These are phyloP conservation scores for Corythaixoides concolor DNA, from an alignment of 2,113 vertebrate genomes.

Conservation along the genomic window DNA sequence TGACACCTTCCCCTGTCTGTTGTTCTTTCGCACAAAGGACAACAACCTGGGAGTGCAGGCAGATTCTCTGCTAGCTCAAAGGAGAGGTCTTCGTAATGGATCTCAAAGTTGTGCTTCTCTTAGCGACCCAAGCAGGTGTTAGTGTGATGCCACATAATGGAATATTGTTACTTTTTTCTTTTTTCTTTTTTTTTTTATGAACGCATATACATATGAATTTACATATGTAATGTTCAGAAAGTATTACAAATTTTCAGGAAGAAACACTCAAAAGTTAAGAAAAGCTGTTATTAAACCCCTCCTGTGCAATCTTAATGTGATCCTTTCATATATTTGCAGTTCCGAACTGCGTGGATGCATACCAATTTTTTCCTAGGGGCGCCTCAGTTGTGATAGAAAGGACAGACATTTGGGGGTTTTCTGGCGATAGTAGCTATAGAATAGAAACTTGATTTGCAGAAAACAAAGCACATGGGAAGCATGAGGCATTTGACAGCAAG, in stretches of 20 bases:
- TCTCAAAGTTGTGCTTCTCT: background rate
- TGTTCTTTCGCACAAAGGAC: background rate
- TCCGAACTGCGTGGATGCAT: background rate
- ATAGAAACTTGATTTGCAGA: background rate
- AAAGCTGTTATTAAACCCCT: background rate
- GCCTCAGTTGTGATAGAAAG: background rate
- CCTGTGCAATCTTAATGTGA: background rate
- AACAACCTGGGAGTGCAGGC: background rate
- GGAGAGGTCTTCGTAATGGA: background rate
- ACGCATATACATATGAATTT: background rate
- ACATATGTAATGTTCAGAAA: background rate
- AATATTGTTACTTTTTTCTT: background rate
- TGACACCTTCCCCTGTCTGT: background rate
- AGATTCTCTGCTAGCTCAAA: background rate
- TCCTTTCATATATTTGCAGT: background rate
- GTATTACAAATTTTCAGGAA: background rate
- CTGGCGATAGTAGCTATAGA: background rate
- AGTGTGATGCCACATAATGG: background rate
- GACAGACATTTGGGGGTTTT: background rate
- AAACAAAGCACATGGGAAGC: background rate
- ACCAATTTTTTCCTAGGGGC: background rate
- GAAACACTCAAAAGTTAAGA: background rate
- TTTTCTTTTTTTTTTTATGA: background rate
- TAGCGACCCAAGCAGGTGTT: background rate
- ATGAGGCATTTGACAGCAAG: background rate